A percentile compares a stretch with the other conserved stretches of the same genome.
These are phyloP conservation scores for Bombus breviceps DNA, from an alignment of 1,140 invertebrate genomes.

Conservation along the genomic window DNA sequence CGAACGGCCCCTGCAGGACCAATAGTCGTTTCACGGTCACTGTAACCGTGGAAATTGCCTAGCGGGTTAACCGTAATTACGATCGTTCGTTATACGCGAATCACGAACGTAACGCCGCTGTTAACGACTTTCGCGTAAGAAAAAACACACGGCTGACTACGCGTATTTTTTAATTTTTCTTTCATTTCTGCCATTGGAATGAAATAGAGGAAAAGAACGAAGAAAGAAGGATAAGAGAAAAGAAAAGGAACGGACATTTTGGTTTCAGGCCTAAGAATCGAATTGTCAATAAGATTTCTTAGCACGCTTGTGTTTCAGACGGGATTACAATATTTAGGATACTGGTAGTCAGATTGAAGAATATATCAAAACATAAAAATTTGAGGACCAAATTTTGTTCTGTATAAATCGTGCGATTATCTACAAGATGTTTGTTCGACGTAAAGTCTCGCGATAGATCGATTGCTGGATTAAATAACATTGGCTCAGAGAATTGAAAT, in stretches of 20 bases:
- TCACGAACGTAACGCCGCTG: constrained; percentile 4
- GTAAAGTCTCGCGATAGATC: no score
- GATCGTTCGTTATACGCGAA: constrained; percentile 56
- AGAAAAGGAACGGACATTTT: background rate
- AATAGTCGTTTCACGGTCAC: constrained; percentile 71
- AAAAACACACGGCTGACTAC: background rate
- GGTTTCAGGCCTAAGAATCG: background rate
- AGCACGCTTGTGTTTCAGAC: background rate
- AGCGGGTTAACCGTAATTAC: constrained; percentile 63
- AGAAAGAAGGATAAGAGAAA: background rate
- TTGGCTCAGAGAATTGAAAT: background rate
- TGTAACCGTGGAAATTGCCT: constrained; percentile 67
- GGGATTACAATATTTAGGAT: no score
- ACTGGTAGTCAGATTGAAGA: no score
- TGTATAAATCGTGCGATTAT: no score
- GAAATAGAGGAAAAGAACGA: background rate
- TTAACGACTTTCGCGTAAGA: constrained; percentile 36
- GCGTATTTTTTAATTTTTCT: background rate
- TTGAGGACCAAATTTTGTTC: no score
- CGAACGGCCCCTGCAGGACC: constrained; percentile 62
- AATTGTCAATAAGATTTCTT: background rate
- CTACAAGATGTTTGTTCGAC: no score
- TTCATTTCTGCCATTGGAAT: background rate
- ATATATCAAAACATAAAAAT: no score
- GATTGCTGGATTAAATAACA: no score